These are phyloP conservation scores for Sarcoramphus papa DNA, from an alignment of 2,797 vertebrate species.

Conservation along the genomic window DNA sequence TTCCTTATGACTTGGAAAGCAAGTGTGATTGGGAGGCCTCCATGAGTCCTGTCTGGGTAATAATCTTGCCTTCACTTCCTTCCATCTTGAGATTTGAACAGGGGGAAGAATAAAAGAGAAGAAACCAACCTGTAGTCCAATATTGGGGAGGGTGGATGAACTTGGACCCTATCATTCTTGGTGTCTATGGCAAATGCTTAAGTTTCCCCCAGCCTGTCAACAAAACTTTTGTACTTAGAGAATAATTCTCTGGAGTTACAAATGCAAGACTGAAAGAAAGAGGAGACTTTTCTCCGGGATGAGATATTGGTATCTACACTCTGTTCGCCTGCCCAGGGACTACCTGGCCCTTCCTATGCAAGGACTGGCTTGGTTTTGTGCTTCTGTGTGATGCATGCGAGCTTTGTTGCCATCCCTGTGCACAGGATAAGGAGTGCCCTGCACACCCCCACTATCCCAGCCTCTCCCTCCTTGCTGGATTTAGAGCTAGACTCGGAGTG, in stretches of 20 bases:
- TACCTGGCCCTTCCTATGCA: neutral
- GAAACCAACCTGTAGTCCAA: neutral
- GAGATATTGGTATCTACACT: neutral
- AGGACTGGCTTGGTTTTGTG: neutral
- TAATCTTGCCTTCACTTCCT: neutral
- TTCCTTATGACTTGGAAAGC: neutral
- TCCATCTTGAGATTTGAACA: neutral
- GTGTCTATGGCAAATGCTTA: neutral
- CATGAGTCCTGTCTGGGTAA: neutral
- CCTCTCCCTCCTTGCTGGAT: slow-evolving; percentile 17
- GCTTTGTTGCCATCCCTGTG: neutral
- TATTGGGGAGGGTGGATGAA: neutral
- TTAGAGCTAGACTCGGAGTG: slow-evolving; percentile 7
- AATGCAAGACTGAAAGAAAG: neutral
- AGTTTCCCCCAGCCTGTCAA: neutral
- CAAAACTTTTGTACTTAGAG: neutral
- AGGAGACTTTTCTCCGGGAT: neutral
- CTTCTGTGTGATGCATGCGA: neutral
- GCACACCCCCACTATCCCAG: neutral
- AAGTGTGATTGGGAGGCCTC: neutral
- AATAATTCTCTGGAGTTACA: neutral
- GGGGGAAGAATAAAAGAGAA: neutral
- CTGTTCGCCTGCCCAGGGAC: neutral
- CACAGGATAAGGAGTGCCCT: neutral
- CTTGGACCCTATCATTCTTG: neutral